These are phyloP conservation scores for Poecilia picta DNA, from an alignment of 2,797 vertebrate species.

Conservation along the genomic window DNA sequence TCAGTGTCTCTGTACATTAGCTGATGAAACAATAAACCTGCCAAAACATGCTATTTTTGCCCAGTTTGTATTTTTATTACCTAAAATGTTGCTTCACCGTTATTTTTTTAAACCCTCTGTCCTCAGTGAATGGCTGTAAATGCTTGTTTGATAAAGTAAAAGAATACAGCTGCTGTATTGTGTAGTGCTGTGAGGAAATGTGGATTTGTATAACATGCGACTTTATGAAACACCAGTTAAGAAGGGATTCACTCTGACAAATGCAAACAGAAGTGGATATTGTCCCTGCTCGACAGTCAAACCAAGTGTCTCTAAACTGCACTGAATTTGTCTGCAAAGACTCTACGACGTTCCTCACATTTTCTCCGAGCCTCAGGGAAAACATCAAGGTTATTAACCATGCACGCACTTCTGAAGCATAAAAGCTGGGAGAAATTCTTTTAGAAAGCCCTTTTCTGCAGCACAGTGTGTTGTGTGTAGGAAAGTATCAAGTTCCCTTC, in stretches of 20 bases:
- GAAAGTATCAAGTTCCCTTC: background rate
- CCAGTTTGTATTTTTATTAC: background rate
- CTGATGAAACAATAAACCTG: slow-evolving; percentile 5
- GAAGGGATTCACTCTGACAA: background rate
- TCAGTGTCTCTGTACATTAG: background rate
- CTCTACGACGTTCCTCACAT: background rate
- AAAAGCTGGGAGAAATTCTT: background rate
- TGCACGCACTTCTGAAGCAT: background rate
- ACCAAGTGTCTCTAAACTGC: background rate
- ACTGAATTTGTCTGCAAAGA: background rate
- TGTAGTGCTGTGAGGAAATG: background rate
- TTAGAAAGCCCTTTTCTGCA: background rate
- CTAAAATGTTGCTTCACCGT: background rate
- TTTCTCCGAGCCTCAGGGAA: background rate
- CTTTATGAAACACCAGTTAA: background rate
- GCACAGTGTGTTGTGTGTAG: background rate
- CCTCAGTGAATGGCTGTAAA: background rate
- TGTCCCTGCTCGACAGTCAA: background rate
- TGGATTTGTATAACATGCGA: background rate
- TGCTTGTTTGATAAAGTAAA: background rate
- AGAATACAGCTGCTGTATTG: background rate
- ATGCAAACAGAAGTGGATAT: background rate
- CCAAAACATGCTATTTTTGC: background rate
- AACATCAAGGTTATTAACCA: background rate
- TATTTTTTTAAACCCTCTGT: background rate